Evolutionary conservation across 1,140 invertebrate genomes (phyloP), one percentile per base, ranked within the genome.

Genomic region (Papilio glaucus): DNA sequence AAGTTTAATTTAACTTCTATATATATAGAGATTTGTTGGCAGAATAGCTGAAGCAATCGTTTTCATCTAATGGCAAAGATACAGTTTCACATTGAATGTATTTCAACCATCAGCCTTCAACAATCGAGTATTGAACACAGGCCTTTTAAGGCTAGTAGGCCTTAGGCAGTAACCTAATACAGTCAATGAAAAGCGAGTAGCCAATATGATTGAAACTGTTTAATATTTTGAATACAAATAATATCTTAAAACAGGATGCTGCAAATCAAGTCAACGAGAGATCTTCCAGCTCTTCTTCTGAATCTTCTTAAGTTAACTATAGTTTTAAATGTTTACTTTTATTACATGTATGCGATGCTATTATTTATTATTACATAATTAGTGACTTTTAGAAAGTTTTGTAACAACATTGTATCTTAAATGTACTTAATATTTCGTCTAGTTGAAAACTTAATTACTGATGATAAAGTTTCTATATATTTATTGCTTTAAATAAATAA

Each of bases 401-500:
- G 21, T 57, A 18, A 53, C 49, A 26, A 12, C 9, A 18, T 57
- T 4, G 21, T 49, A 21, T 49, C n/a, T 21, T 39, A 18, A 18
- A 49, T 49, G 18, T 18, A 13, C 21, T 21, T 21, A 9, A 4
- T 49, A 15, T 49, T 49, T 49, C 45, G 18, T 49, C 45, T 49
- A 49, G 45, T 9, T 49, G 21, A 21, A 21, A 9, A 7, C 1
- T 15, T 21, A 49, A 21, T 21, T 8, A 21, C 10, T 49, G 2
- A 24, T 26, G 21, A 12, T 57, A 21, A 24, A 24, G 49, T 24
- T 57, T 57, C 21, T 53, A n/a, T 49, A 49, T 21, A 21, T 49
- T 57, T 57, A 57, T 45, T 57, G 10, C 21, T 24, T 26, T 53
- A 53, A 57, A 57, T 57, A 12, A 33, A 49, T 24, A 53, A 57